Evolutionary conservation across 2,113 vertebrate species (phyloP).

Genomic region (Aegypius monachus): DNA sequence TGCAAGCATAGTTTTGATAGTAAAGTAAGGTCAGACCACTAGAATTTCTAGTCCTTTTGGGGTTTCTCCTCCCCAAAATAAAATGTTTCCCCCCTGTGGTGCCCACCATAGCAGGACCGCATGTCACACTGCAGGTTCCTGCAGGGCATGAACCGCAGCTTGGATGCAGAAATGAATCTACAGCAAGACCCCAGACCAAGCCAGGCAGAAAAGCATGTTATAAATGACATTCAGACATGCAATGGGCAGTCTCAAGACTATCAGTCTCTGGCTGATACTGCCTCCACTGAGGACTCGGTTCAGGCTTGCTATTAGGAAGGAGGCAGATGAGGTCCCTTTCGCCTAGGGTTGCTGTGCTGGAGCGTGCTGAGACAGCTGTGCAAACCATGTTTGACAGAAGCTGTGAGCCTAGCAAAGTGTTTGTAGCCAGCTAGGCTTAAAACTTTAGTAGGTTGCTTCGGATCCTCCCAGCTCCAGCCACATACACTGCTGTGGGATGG

Average conservation of each 20-base stretch:
- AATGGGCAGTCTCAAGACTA: neutral
- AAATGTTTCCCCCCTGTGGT: neutral
- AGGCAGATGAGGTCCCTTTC: neutral
- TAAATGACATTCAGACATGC: neutral
- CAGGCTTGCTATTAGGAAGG: neutral
- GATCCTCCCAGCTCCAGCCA: neutral
- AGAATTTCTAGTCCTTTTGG: neutral
- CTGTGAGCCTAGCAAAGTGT: neutral
- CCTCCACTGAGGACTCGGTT: neutral
- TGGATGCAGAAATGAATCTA: neutral
- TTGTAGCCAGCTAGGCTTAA: neutral
- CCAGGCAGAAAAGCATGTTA: neutral
- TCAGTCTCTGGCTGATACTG: neutral
- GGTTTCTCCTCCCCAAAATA: neutral
- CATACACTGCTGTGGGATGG: neutral
- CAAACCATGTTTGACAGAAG: neutral
- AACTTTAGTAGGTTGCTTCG: rapidly evolving
- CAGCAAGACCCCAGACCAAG: neutral
- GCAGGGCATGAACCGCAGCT: neutral
- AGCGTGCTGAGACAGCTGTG: too few relatives aligned
- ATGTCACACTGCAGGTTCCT: neutral
- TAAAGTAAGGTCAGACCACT: neutral
- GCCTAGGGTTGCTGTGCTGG: neutral
- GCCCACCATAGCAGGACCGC: neutral
- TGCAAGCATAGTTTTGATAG: neutral